Base-by-base conservation (phyloP, 2,113 vertebrate species). In the Rhinolophus ferrumequinum region DNA sequence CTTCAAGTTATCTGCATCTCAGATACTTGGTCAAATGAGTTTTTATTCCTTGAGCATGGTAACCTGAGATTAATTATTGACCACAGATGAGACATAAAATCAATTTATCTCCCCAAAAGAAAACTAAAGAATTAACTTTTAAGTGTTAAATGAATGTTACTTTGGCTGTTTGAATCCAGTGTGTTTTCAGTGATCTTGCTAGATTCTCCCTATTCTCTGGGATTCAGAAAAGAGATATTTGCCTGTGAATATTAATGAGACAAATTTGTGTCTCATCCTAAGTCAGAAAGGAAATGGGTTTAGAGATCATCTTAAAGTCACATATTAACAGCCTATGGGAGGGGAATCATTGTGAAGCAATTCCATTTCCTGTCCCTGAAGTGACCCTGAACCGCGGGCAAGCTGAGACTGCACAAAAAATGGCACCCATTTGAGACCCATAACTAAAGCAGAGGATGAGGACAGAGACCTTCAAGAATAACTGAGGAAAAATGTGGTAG, bases 131-230 rank as follows among this genome's bases (percentile, higher is more conserved):
- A 81, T 85, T 92, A 69, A 41, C 44, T 92, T 44, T 79, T 64
- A 62, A 81, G 91, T 90, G 52, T 92, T 86, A 64, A 80, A 41
- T 88, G 54, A 86, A 67, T 52, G 33, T 30, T 80, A 38, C 72
- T 83, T 85, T 69, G 30, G 21, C 80, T 90, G 38, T 91, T 94
- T 90, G 26, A 96, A 88, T 66, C 73, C 26, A 87, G 9, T 26
- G 2, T 79, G 30, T 95, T 96, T 83, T 82, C 87, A 87, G n/a
- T 86, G 79, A 52, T 95, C 80, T 96, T 92, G 94, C 73, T 97
- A 79, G 41, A 96, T n/a, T 83, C 38, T 64, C 28, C 41, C n/a
- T 50, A 8, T 9, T 66, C 41, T 67, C 35, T 8, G 11, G 21
- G 82, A 54, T 90, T 64, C 75, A 92, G 77, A 97, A 89, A 97